A percentile compares a stretch with the other conserved stretches of the same genome.
These are phyloP conservation scores for Ormia ochracea DNA, from an alignment of 2,888 invertebrate species.

Conservation along the genomic window DNA sequence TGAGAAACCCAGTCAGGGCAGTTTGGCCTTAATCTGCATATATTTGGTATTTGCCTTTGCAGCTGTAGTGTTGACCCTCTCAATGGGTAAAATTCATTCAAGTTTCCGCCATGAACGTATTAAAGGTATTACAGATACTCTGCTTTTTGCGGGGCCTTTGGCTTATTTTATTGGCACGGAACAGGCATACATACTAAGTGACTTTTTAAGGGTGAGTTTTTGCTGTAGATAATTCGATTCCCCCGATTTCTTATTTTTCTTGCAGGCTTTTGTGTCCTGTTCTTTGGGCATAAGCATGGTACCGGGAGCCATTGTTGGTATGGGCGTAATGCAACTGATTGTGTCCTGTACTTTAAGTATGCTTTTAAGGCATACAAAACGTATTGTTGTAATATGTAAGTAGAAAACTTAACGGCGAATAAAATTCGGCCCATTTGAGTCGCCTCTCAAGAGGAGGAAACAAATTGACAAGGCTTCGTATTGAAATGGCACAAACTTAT, in stretches of 20 bases:
- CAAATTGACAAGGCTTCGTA: too few species aligned
- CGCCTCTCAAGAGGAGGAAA: too few species aligned
- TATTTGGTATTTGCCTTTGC: slow-evolving; percentile 77
- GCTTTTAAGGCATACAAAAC: slow-evolving; percentile 84
- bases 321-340: slow-evolving; percentile 85
- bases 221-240: neutral
- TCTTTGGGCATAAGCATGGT: slow-evolving; percentile 86
- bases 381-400: slow-evolving; percentile 85
- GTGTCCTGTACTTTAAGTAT: slow-evolving; percentile 89
- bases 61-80: slow-evolving; percentile 76
- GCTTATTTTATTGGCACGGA: slow-evolving; percentile 89
- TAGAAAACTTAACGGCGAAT: too few species aligned
- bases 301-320: slow-evolving; percentile 84
- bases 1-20: slow-evolving; percentile 68
- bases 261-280: slow-evolving; percentile 89
- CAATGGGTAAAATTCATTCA: slow-evolving; percentile 77
- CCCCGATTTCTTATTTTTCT: neutral
- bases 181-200: slow-evolving; percentile 89
- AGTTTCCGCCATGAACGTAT: slow-evolving; percentile 77
- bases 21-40: slow-evolving; percentile 71
- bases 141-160: slow-evolving; percentile 85
- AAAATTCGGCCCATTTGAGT: too few species aligned
- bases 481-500: too few species aligned
- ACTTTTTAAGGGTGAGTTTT: slow-evolving; percentile 84
- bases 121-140: slow-evolving; percentile 76